Conservation (phyloP, 2,113 vertebrate species). For the Urocynchramus pylzowi region DNA sequence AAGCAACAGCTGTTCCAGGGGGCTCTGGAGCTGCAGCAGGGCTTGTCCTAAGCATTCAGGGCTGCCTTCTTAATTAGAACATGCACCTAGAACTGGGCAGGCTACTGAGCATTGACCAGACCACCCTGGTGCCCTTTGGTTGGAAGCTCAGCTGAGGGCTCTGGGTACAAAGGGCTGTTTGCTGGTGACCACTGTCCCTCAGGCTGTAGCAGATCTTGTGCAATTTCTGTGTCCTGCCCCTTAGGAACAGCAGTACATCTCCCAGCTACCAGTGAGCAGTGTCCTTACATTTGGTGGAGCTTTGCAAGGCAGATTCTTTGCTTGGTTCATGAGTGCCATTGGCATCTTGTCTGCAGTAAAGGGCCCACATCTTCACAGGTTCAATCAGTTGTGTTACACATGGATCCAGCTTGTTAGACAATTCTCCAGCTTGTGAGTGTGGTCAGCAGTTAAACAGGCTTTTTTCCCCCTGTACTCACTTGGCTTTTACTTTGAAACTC, state of each 20-base stretch:
- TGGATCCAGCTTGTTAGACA: background rate
- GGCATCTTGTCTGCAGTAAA: background rate
- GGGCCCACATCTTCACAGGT: accelerated
- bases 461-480: background rate
- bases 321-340: background rate
- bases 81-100: background rate
- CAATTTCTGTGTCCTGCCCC: background rate
- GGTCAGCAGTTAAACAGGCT: background rate
- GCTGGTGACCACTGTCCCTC: accelerated
- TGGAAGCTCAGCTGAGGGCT: background rate
- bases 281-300: background rate
- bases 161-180: background rate
- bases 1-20: conserved; percentile 7
- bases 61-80: background rate
- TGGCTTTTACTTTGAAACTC: background rate
- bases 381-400: background rate
- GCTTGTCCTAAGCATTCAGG: background rate
- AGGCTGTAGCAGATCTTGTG: background rate
- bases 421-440: background rate
- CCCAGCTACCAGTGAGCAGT: background rate
- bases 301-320: background rate
- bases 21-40: background rate
- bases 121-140: background rate
- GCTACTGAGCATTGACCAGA: background rate
- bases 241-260: accelerated